Conservation (phyloP, 1,140 invertebrate species). For the Brachionus koreanus region DNA sequence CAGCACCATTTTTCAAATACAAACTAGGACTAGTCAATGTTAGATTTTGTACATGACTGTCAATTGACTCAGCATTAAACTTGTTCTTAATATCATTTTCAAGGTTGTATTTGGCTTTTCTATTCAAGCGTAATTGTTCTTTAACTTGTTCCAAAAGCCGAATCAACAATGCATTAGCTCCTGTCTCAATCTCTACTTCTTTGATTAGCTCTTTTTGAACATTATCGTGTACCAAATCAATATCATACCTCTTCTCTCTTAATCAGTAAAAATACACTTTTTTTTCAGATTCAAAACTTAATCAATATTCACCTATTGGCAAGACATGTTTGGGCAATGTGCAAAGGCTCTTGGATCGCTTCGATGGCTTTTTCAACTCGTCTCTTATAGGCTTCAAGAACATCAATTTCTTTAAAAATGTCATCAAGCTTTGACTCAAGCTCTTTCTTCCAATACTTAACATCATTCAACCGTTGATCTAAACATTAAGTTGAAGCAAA, state of each 20-base stretch:
- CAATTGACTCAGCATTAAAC: conserved; percentile 70
- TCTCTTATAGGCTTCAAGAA: conserved; percentile 66
- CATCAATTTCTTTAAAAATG: conserved; percentile 69
- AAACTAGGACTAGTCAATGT: conserved; percentile 9
- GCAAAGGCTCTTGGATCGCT: conserved; percentile 62
- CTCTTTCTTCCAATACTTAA: conserved; percentile 74
- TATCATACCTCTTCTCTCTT: conserved; percentile 70
- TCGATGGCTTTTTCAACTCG: conserved; percentile 67
- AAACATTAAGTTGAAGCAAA: conserved; percentile 39
- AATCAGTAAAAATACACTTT: conserved; percentile 43
- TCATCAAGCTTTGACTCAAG: conserved; percentile 71
- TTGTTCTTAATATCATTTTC: conserved; percentile 79
- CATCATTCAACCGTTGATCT: conserved; percentile 74
- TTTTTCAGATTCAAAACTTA: conserved; percentile 7
- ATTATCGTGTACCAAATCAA: conserved; percentile 73
- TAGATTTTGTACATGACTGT: conserved; percentile 56
- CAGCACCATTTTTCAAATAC: conserved; percentile 24
- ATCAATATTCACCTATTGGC: conserved; percentile 51
- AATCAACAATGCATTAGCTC: conserved; percentile 65
- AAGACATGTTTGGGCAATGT: conserved; percentile 58
- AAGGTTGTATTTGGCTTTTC: conserved; percentile 72
- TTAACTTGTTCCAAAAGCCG: conserved; percentile 69
- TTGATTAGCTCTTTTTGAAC: conserved; percentile 67
- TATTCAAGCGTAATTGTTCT: conserved; percentile 73
- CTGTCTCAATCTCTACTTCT: conserved; percentile 67